Evolutionary conservation across 2,888 invertebrate species (phyloP), one percentile per base, ranked within the genome.

Genomic region (Operophtera brumata): DNA sequence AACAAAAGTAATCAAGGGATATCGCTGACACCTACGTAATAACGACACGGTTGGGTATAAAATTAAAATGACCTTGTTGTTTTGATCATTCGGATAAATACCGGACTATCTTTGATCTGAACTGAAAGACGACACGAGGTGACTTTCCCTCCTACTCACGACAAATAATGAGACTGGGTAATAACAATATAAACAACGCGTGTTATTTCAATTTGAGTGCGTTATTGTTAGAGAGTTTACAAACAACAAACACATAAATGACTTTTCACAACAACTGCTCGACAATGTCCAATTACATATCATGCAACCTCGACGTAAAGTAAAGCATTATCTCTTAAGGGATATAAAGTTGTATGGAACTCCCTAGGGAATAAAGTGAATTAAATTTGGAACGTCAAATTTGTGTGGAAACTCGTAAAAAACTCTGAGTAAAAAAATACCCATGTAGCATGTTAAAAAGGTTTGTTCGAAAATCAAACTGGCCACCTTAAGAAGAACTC

Each of bases 111-210:
- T 25, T 47, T 53, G 50, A 54, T 43, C 45, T 51, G 47, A 48
- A 54, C 47, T 54, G 41, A 49, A 51, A 54, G 51, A 39, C 52
- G 47, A 41, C 36, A 54, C 42, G 43, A 45, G 47, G 51, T 62
- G 54, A 63, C 61, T 54, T 60, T 58, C 39, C 14, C 10, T 12
- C 51, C 42, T 36, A 46, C 49, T 37, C 37, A n/a, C 35, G 13
- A 14, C 12, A 40, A 39, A 49, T 32, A 42, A 46, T 37, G 46
- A 39, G n/a, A 20, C 6, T 20, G 39, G n/a, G 20, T 12, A 7
- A 36, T n/a, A 8, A 36, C 0, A 36, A 36, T 13, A 36, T 13
- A 34, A 34, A 34, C 34, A 34, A 3, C 8, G 5, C 6, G 7
- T 36, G 2, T 36, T 36, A 13, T 8, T 13, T n/a, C 20, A 30